Evolutionary conservation across 2,113 vertebrate genomes (phyloP).

Genomic region (Vulpes ferrilata): DNA sequence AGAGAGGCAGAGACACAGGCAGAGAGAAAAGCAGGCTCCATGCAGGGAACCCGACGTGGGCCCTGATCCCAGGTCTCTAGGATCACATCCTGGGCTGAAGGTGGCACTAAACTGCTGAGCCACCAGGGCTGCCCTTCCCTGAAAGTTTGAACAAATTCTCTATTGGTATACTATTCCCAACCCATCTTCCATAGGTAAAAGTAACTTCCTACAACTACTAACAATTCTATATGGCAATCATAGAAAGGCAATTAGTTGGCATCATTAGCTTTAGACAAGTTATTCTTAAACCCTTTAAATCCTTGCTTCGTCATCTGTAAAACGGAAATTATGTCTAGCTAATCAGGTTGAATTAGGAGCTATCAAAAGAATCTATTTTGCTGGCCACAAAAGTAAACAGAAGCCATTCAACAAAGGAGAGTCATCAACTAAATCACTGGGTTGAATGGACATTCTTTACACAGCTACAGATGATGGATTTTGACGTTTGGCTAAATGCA

Average conservation of each 20-base stretch:
- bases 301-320: constrained; percentile 23
- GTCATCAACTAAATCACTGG: background rate
- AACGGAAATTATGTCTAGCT: background rate
- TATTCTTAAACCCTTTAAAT: background rate
- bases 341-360: background rate
- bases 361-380: background rate
- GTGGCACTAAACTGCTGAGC: too few relatives aligned
- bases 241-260: background rate
- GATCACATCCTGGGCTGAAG: too few relatives aligned
- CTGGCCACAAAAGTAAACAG: background rate
- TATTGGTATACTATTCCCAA: background rate
- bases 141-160: constrained; percentile 7
- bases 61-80: too few relatives aligned
- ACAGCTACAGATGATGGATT: background rate
- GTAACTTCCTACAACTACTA: background rate
- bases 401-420: background rate
- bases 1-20: too few relatives aligned
- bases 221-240: background rate
- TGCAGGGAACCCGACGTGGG: too few relatives aligned
- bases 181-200: background rate
- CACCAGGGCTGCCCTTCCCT: background rate
- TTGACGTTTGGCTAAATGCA: background rate
- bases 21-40: too few relatives aligned
- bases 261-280: constrained; percentile 25
- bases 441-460: background rate